These are phyloP conservation scores for Penaeus monodon DNA, from an alignment of 2,888 invertebrate genomes.

Conservation along the genomic window DNA sequence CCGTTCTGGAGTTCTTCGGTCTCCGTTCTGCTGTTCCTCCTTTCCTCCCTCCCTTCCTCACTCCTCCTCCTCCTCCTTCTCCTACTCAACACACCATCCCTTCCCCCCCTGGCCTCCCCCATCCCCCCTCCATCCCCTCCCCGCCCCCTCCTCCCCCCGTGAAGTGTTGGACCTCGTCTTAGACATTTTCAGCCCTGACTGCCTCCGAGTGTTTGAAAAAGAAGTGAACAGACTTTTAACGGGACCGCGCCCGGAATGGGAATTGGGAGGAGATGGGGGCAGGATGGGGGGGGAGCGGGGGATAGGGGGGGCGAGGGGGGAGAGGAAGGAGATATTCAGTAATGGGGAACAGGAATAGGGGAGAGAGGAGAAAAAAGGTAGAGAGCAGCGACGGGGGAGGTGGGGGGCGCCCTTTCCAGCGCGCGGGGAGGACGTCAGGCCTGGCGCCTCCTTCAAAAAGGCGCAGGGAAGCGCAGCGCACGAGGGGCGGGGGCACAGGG, in stretches of 20 bases:
- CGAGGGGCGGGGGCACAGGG: no score
- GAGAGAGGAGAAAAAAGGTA: not conserved
- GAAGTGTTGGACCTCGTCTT: no score
- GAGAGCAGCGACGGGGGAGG: not conserved
- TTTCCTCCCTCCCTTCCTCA: not conserved
- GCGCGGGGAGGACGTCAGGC: not conserved
- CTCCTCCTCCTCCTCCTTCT: not conserved
- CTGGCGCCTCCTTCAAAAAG: no score
- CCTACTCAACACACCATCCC: not conserved
- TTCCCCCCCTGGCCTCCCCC: not conserved
- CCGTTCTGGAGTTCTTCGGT: no score
- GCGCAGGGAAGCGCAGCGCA: no score
- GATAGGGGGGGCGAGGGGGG: not conserved
- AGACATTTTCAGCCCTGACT: constrained; percentile 4
- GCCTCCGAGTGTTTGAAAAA: constrained; percentile 23
- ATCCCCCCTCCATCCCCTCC: not conserved
- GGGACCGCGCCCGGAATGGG: constrained; percentile 8
- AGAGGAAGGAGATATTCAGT: not conserved
- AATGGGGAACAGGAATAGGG: not conserved
- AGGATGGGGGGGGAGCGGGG: not conserved
- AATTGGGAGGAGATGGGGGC: constrained; percentile 5
- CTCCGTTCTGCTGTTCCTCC: not conserved
- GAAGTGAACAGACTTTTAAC: constrained; percentile 34
- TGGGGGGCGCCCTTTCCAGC: not conserved
- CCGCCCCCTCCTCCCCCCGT: constrained; percentile 10